These are phyloP conservation scores for Oreamnos americanus DNA, from an alignment of 2,113 vertebrate genomes.

Conservation along the genomic window DNA sequence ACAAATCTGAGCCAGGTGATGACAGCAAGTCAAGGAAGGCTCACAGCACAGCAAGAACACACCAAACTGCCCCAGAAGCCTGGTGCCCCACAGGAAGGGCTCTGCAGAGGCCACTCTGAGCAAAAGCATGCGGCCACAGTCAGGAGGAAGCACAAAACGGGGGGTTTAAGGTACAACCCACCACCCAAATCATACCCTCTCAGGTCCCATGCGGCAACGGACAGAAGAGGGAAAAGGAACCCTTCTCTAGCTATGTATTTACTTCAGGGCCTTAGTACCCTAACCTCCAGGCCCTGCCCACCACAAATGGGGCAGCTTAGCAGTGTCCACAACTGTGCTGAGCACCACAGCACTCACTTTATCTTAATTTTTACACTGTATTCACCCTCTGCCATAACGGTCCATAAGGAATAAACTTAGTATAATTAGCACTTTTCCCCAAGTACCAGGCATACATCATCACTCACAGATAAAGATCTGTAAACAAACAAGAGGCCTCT, in stretches of 20 bases:
- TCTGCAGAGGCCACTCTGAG: neutral
- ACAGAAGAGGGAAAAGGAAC: neutral
- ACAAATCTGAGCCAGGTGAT: neutral
- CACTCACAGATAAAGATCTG: neutral
- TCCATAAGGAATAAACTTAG: neutral
- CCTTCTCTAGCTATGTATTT: neutral
- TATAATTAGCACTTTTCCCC: neutral
- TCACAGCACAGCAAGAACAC: neutral
- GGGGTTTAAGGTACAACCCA: neutral
- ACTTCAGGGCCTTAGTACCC: neutral
- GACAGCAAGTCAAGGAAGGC: neutral
- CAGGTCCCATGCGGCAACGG: neutral
- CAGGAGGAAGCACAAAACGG: neutral
- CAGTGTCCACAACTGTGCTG: neutral
- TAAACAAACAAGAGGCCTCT: neutral
- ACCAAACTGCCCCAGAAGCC: neutral
- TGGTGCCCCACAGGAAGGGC: neutral
- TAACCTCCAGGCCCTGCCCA: too few relatives aligned
- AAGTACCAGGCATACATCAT: neutral
- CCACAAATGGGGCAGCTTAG: neutral
- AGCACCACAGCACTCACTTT: neutral
- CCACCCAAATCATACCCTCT: neutral
- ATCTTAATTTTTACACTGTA: neutral
- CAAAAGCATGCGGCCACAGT: neutral
- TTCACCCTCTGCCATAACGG: neutral